Conservation (phyloP, 2,888 invertebrate genomes). For the Griposia aprilina region DNA sequence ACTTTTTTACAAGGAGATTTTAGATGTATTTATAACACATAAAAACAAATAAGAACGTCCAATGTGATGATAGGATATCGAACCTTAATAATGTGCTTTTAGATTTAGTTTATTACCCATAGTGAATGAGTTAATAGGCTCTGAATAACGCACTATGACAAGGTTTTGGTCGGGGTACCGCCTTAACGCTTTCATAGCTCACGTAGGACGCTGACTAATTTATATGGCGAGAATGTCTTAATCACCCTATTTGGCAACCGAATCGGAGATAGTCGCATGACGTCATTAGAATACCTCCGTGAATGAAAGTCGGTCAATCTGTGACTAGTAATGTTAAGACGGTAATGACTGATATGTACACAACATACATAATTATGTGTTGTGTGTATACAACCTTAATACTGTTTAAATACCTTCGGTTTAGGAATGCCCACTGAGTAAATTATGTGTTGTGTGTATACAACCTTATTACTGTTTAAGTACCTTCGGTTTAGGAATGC, state of each 20-base stretch:
- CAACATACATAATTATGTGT: not conserved
- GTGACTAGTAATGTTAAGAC: not conserved
- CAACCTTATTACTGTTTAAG: too few relatives aligned
- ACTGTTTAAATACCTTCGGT: not conserved
- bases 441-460: too few relatives aligned
- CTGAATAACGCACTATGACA: too few relatives aligned
- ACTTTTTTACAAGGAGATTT: too few relatives aligned
- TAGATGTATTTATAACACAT: too few relatives aligned
- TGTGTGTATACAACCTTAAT: conserved; percentile 7
- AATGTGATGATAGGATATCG: too few relatives aligned
- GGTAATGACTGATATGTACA: conserved; percentile 24
- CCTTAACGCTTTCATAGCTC: not conserved
- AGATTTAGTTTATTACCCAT: too few relatives aligned
- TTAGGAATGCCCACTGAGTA: not conserved
- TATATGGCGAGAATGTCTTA: not conserved
- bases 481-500: too few relatives aligned
- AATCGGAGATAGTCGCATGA: conserved; percentile 4
- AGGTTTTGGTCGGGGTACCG: too few relatives aligned
- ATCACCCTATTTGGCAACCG: conserved; percentile 26
- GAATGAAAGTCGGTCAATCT: conserved; percentile 46
- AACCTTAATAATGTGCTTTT: too few relatives aligned
- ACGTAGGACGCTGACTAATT: conserved; percentile 21
- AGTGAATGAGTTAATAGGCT: too few relatives aligned
- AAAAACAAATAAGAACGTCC: too few relatives aligned
- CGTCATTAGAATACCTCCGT: conserved; percentile 11